These are phyloP conservation scores for Biston stratarius DNA, from an alignment of 2,888 invertebrate species.

Conservation along the genomic window DNA sequence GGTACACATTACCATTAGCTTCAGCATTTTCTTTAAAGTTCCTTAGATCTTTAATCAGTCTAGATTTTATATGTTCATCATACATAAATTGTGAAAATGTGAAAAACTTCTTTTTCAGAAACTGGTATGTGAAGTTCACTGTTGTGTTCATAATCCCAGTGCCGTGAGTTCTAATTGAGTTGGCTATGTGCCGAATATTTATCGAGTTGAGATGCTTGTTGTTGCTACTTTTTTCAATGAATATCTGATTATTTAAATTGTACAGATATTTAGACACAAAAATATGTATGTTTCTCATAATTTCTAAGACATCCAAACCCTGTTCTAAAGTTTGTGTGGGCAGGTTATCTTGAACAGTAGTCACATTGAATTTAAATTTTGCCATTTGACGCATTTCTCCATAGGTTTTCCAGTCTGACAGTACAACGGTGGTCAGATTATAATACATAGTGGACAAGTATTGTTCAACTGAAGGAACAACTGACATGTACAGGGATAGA, in stretches of 20 bases:
- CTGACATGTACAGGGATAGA: constrained; percentile 86
- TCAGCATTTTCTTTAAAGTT: constrained; percentile 92
- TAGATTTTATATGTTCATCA: constrained; percentile 98
- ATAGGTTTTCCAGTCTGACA: constrained; percentile 99
- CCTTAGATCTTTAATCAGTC: constrained; percentile 95
- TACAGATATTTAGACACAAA: constrained; percentile 98
- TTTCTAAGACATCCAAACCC: constrained; percentile 98
- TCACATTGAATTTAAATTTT: constrained; percentile 91
- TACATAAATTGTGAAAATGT: constrained; percentile 98
- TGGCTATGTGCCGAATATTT: constrained; percentile 97
- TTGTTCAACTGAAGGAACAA: constrained; percentile 92
- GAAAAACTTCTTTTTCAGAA: constrained; percentile 96
- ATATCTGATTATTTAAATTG: constrained; percentile 98
- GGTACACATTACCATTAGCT: constrained; percentile 89
- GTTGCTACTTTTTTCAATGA: constrained; percentile 95
- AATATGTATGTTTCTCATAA: constrained; percentile 98
- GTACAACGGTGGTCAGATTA: constrained; percentile 97
- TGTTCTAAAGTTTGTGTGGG: constrained; percentile 99
- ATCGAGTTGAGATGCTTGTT: constrained; percentile 98
- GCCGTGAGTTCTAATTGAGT: constrained; percentile 98
- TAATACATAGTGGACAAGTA: constrained; percentile 98
- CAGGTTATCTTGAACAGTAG: constrained; percentile 95
- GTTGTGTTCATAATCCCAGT: constrained; percentile 98
- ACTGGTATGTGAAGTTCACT: constrained; percentile 97
- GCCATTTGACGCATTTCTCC: constrained; percentile 98